Percentiles rank a stretch among this genome's conserved stretches.
Evolutionary conservation across 2,888 invertebrate species (phyloP).

Genomic region (Phasia obesa): DNA sequence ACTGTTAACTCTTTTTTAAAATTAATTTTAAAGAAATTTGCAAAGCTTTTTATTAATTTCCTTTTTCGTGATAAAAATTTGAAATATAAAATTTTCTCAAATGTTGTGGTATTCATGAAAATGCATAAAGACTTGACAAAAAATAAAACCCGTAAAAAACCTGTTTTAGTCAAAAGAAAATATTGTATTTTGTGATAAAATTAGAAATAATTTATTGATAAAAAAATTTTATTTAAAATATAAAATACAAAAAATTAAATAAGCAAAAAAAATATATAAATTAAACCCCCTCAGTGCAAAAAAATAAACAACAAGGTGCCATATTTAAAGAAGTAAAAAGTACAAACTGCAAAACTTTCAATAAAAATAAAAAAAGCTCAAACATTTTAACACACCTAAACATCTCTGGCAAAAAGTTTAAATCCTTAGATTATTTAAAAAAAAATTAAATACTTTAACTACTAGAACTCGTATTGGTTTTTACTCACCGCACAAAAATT

Average conservation of each 20-base stretch:
- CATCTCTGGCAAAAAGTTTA: conserved; percentile 12
- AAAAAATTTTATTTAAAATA: conserved; percentile 54
- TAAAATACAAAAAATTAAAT: conserved; percentile 51
- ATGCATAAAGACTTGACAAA: conserved; percentile 81
- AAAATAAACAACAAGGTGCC: conserved; percentile 53
- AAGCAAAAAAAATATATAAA: conserved; percentile 17
- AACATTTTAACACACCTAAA: not conserved
- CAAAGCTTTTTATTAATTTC: not conserved
- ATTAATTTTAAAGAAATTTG: not conserved
- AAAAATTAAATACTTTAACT: not conserved
- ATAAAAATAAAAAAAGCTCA: not conserved
- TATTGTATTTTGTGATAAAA: conserved; percentile 75
- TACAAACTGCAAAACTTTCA: not conserved
- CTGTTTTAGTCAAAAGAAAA: conserved; percentile 58
- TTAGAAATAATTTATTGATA: conserved; percentile 39
- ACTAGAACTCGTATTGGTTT: not conserved
- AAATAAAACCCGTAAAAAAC: conserved; percentile 79
- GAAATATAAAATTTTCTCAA: conserved; percentile 67
- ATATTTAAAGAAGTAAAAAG: conserved; percentile 17
- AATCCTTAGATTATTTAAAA: conserved; percentile 7
- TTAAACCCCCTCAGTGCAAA: conserved; percentile 39
- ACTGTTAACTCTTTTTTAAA: not conserved
- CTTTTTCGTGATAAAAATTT: conserved; percentile 12
- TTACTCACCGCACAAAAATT: conserved; percentile 53
- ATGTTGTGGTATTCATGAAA: conserved; percentile 77